These are phyloP conservation scores for Mactra quadrangularis DNA, from an alignment of 1,140 invertebrate species.

Conservation along the genomic window DNA sequence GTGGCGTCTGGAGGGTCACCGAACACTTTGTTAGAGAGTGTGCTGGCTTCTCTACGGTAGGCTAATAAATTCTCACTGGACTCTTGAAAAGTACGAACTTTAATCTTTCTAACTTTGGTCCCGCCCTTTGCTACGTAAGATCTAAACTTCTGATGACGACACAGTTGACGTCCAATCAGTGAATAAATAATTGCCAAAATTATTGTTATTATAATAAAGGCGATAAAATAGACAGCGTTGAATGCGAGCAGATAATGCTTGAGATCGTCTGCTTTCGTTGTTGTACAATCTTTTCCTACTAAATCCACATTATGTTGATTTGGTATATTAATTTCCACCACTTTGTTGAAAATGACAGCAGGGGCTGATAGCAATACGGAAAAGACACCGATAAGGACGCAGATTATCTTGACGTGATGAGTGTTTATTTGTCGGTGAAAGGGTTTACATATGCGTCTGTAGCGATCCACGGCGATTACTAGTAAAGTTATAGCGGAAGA, in stretches of 20 bases:
- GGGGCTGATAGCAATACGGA: conserved; percentile 12
- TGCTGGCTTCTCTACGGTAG: conserved; percentile 5
- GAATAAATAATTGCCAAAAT: conserved; percentile 35
- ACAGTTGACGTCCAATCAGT: conserved; percentile 41
- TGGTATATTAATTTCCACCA: conserved; percentile 19
- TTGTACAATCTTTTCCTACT: conserved; percentile 41
- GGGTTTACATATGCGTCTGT: conserved; percentile 65
- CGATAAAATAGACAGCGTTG: conserved; percentile 36
- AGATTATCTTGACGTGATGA: conserved; percentile 33
- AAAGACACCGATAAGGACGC: background rate
- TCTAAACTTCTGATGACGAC: conserved; percentile 52
- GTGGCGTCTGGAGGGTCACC: conserved; percentile 27
- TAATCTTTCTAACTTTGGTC: background rate
- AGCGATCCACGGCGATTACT: conserved; percentile 67
- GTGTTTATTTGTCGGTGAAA: conserved; percentile 63
- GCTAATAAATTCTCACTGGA: background rate
- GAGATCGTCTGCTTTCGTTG: background rate
- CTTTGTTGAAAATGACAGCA: conserved; percentile 36
- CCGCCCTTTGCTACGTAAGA: conserved; percentile 31
- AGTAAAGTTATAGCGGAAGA: conserved; percentile 66
- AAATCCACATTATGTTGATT: background rate
- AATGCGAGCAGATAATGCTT: conserved; percentile 9
- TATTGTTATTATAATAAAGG: conserved; percentile 29
- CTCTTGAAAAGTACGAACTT: background rate
- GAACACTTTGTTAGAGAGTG: conserved; percentile 29